Percentiles rank a stretch among this genome's conserved stretches.
Conservation (phyloP, 2,797 vertebrate genomes). For the Euthynnus affinis region DNA sequence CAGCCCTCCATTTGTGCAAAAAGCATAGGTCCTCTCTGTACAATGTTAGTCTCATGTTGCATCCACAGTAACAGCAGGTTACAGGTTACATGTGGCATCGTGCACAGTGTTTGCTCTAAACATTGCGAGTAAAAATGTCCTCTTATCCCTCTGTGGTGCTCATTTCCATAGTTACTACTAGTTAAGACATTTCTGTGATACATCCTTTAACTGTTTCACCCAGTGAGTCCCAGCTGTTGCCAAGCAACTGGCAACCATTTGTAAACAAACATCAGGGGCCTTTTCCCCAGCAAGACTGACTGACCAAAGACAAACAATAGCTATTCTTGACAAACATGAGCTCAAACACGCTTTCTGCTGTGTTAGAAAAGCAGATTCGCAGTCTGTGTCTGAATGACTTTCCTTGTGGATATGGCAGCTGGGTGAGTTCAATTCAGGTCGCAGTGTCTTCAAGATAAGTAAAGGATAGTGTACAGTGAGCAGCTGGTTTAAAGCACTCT, state of each 20-base stretch:
- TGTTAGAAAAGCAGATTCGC: constrained; percentile 78
- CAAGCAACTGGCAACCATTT: constrained; percentile 59
- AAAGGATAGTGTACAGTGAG: too few relatives aligned
- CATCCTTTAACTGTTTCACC: background rate
- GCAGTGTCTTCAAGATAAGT: background rate
- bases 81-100: too few relatives aligned
- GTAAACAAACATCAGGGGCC: constrained; percentile 45
- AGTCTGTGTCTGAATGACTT: constrained; percentile 86
- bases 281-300: constrained; percentile 12
- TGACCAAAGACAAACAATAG: constrained; percentile 5
- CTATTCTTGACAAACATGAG: constrained; percentile 51
- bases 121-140: too few relatives aligned
- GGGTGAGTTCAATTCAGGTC: constrained; percentile 80
- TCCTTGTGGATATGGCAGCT: constrained; percentile 88
- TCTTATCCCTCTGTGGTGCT: too few relatives aligned
- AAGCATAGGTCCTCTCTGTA: too few relatives aligned
- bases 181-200: too few relatives aligned
- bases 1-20: too few relatives aligned
- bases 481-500: background rate
- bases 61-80: too few relatives aligned
- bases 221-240: constrained; percentile 59
- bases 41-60: too few relatives aligned
- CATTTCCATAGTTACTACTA: too few relatives aligned
- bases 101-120: too few relatives aligned
- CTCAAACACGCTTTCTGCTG: constrained; percentile 70